A percentile compares a stretch with the other conserved stretches of the same genome.
Conservation (phyloP, 2,113 vertebrate genomes). For the Himantopus leucocephalus region DNA sequence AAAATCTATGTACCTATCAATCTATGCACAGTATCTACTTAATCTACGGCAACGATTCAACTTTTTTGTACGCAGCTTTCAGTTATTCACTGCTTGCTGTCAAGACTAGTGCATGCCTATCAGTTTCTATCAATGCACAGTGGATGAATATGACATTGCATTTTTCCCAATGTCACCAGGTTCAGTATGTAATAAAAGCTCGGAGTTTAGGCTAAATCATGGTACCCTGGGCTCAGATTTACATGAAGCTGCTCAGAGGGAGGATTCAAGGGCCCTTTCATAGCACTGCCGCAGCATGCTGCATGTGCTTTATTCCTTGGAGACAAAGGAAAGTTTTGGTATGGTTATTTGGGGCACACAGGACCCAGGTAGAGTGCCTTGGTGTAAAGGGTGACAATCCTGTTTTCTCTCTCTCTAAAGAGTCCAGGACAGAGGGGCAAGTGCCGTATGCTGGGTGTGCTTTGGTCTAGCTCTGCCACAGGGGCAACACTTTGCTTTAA, state of each 20-base stretch:
- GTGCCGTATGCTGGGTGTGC: background rate
- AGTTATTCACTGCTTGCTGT: conserved; percentile 35
- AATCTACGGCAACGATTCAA: conserved; percentile 36
- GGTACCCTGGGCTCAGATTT: background rate
- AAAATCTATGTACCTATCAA: conserved; percentile 38
- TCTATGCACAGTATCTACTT: conserved; percentile 1
- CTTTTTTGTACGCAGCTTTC: conserved; percentile 27
- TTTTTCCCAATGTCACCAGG: background rate
- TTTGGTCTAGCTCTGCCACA: background rate
- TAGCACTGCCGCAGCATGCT: background rate
- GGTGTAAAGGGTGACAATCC: background rate
- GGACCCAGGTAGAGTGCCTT: background rate
- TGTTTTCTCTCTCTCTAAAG: background rate
- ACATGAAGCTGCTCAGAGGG: background rate
- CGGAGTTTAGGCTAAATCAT: background rate
- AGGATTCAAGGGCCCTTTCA: background rate
- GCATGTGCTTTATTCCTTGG: background rate
- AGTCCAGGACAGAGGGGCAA: background rate
- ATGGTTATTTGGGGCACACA: background rate
- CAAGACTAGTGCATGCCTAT: conserved; percentile 51
- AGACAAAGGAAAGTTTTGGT: background rate
- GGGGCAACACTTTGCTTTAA: background rate
- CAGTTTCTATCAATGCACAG: conserved; percentile 21
- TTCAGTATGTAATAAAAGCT: background rate
- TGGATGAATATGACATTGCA: conserved; percentile 38